These are phyloP conservation scores for Pristionchus mayeri DNA, from an alignment of 2,888 invertebrate genomes.

Conservation along the genomic window DNA sequence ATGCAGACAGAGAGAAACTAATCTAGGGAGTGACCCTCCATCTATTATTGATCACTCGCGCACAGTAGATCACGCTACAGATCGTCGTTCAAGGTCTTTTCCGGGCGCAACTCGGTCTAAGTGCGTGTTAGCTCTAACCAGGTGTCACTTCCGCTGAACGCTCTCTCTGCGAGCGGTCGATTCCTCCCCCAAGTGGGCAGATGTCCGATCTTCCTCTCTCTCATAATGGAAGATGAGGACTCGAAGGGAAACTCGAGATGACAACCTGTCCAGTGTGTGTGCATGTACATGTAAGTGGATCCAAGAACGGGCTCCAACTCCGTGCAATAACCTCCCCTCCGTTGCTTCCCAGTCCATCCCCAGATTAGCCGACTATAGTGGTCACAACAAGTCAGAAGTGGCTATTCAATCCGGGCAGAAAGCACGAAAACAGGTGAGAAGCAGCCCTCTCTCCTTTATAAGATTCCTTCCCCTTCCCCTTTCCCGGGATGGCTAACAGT, in stretches of 20 bases:
- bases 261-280: slow-evolving; percentile 32
- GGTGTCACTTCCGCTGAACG: slow-evolving; percentile 22
- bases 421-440: slow-evolving; percentile 19
- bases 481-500: not conserved
- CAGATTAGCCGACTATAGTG: slow-evolving; percentile 38
- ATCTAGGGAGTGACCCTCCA: slow-evolving; percentile 5
- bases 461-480: not conserved
- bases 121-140: slow-evolving; percentile 24
- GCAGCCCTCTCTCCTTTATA: not conserved
- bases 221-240: slow-evolving; percentile 38
- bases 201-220: slow-evolving; percentile 21
- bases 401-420: slow-evolving; percentile 38
- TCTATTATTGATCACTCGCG: slow-evolving; percentile 31
- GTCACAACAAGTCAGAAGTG: slow-evolving; percentile 8
- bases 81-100: not conserved
- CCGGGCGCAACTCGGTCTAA: slow-evolving; percentile 39
- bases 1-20: not conserved
- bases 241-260: slow-evolving; percentile 20
- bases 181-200: not conserved
- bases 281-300: slow-evolving; percentile 28
- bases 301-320: not conserved
- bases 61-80: slow-evolving; percentile 12
- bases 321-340: not conserved
- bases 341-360: not conserved
- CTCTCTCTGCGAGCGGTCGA: slow-evolving; percentile 18